Conservation (phyloP, 2,888 invertebrate species). For the Resseliella maxima region DNA sequence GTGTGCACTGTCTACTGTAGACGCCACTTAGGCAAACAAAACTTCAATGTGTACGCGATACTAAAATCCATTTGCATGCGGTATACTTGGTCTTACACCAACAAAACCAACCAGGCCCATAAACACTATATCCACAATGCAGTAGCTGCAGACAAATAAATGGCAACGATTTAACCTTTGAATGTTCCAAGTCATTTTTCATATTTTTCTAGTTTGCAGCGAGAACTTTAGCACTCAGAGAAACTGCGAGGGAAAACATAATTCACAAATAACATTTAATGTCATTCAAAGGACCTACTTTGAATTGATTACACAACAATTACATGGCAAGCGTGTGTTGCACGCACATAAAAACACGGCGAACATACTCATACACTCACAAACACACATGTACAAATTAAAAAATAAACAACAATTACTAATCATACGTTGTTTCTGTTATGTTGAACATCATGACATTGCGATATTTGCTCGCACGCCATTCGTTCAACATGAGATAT, state of each 20-base stretch:
- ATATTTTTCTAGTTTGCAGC: neutral
- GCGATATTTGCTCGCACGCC: neutral
- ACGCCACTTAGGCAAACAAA: neutral
- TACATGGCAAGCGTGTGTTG: neutral
- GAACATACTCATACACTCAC: neutral
- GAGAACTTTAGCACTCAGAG: neutral
- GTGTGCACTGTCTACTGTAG: neutral
- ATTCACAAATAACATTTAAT: neutral
- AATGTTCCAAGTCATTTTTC: neutral
- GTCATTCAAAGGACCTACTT: constrained; percentile 12
- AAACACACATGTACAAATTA: no score
- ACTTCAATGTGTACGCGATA: neutral
- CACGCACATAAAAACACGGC: no score
- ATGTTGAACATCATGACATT: constrained; percentile 21
- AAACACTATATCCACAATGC: neutral
- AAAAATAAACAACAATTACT: neutral
- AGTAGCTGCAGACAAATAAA: neutral
- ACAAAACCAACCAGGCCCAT: no score
- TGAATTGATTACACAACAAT: constrained; percentile 19
- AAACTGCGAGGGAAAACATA: no score
- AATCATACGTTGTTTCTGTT: neutral
- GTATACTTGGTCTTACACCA: neutral
- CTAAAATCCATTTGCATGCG: neutral
- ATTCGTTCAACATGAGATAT: neutral
- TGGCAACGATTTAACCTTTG: neutral